Conservation (phyloP, 2,113 vertebrate genomes). For the Suricata suricatta region DNA sequence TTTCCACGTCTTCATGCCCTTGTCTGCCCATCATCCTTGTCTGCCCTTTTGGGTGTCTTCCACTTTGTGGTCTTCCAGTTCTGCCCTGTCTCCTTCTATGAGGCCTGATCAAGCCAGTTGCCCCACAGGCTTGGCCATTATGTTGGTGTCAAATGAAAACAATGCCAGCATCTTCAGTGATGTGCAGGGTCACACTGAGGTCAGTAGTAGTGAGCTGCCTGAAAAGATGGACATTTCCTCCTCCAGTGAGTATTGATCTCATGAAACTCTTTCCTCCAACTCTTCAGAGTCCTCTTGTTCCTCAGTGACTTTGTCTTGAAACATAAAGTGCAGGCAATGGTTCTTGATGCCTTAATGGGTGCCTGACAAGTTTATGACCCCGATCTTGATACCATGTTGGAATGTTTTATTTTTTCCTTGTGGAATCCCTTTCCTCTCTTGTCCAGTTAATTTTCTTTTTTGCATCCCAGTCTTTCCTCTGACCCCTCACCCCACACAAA, state of each 20-base stretch:
- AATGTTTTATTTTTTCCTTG: not conserved
- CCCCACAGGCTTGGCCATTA: slow-evolving; percentile 90
- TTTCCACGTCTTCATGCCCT: not conserved
- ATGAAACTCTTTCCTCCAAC: not conserved
- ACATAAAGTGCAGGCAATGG: fast-evolving
- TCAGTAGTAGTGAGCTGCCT: slow-evolving; percentile 89
- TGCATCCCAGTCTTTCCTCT: not conserved
- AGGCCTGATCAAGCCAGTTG: slow-evolving; percentile 89
- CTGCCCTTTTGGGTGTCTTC: not conserved
- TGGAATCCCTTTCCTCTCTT: not conserved
- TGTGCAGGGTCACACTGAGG: slow-evolving; percentile 90
- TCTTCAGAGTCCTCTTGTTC: not conserved
- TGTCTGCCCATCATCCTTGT: not conserved
- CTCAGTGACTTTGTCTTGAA: not conserved
- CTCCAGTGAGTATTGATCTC: slow-evolving; percentile 85
- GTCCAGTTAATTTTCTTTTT: not conserved
- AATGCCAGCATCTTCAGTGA: slow-evolving; percentile 90
- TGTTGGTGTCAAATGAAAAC: slow-evolving; percentile 88
- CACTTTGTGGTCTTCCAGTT: not conserved
- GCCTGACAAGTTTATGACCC: not conserved
- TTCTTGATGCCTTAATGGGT: not conserved
- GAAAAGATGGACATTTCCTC: slow-evolving; percentile 91
- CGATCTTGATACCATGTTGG: not conserved
- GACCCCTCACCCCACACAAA: not conserved
- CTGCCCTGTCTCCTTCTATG: slow-evolving; percentile 72